Conservation (phyloP, 2,113 vertebrate genomes). For the Lagopus leucura region DNA sequence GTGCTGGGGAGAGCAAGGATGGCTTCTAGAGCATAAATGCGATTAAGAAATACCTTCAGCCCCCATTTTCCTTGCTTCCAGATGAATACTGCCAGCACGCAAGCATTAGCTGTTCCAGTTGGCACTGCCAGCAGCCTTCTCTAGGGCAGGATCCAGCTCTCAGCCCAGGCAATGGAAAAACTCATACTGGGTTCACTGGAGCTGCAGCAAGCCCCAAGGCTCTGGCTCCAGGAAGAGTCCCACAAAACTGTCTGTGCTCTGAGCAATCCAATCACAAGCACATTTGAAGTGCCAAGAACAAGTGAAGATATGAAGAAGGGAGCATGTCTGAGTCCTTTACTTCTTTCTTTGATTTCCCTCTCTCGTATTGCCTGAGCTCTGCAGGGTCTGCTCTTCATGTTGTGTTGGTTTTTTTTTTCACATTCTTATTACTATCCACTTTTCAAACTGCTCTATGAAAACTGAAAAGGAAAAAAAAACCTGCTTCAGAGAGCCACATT, state of each 20-base stretch:
- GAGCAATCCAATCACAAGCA: neutral
- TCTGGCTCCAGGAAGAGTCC: neutral
- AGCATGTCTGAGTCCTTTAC: neutral
- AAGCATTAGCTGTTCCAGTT: neutral
- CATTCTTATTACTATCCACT: neutral
- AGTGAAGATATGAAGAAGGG: neutral
- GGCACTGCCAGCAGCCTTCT: neutral
- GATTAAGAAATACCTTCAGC: neutral
- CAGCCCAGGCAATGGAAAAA: neutral
- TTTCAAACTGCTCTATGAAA: neutral
- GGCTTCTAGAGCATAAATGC: rapidly evolving
- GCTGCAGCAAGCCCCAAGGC: neutral
- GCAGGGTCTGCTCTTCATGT: neutral
- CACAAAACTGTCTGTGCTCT: neutral
- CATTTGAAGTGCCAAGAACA: constrained; percentile 2
- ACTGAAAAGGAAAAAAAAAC: neutral
- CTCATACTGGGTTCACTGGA: neutral
- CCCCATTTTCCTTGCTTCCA: neutral
- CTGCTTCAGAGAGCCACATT: neutral
- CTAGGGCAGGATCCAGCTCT: neutral
- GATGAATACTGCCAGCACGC: neutral
- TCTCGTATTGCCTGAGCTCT: neutral
- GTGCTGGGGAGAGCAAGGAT: neutral
- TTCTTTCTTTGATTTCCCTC: neutral
- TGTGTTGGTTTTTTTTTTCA: neutral